These are phyloP conservation scores for Noturus placidus DNA, from an alignment of 2,113 vertebrate species.

Conservation along the genomic window DNA sequence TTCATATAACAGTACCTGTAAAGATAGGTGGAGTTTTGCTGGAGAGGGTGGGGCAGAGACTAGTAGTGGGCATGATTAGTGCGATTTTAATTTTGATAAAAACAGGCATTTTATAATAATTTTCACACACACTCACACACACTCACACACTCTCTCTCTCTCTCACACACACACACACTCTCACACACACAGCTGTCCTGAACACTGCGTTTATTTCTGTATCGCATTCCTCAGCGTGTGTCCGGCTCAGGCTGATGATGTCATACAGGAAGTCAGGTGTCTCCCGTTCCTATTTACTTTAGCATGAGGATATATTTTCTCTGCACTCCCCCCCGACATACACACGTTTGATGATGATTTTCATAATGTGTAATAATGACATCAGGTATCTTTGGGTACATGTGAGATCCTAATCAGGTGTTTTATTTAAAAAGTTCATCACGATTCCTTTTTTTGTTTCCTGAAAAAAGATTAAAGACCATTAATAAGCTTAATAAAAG, in stretches of 20 bases:
- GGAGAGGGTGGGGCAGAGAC: background rate
- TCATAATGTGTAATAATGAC: background rate
- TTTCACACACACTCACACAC: too few relatives aligned
- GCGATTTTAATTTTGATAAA: background rate
- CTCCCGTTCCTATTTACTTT: slow-evolving; percentile 47
- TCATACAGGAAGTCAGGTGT: slow-evolving; percentile 52
- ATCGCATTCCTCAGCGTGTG: slow-evolving; percentile 37
- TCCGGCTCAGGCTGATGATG: slow-evolving; percentile 36
- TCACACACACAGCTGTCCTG: slow-evolving; percentile 19
- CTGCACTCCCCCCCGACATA: background rate
- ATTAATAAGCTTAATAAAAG: background rate
- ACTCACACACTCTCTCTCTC: too few relatives aligned
- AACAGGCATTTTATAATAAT: background rate
- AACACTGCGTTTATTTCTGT: slow-evolving; percentile 37
- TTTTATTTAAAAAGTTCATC: background rate
- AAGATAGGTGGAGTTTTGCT: background rate
- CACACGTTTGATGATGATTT: background rate
- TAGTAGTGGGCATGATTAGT: background rate
- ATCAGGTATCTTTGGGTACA: background rate
- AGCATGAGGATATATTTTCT: slow-evolving; percentile 6
- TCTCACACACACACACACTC: background rate
- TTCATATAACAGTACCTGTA: background rate
- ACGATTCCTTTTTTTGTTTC: too few relatives aligned
- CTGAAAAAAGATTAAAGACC: background rate
- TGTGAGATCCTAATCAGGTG: background rate